A percentile compares a stretch with the other conserved stretches of the same genome.
These are phyloP conservation scores for Nemurella pictetii DNA, from an alignment of 2,888 invertebrate species.

Conservation along the genomic window DNA sequence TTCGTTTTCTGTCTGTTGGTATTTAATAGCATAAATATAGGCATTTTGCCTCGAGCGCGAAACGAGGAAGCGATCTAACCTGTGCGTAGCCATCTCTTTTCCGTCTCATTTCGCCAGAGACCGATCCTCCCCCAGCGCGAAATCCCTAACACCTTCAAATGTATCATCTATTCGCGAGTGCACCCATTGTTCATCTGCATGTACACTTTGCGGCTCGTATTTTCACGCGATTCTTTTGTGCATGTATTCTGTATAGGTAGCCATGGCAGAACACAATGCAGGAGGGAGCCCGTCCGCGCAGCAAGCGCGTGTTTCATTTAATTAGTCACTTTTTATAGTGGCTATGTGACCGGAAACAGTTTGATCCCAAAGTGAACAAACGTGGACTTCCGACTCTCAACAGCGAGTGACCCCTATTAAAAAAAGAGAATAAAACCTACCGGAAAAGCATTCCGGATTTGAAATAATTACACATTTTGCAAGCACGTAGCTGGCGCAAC, in stretches of 20 bases:
- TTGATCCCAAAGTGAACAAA: not conserved
- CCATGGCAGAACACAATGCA: not conserved
- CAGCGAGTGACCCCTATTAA: not conserved
- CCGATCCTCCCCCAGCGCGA: not conserved
- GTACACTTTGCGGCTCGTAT: not conserved
- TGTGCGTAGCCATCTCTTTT: conserved; percentile 1
- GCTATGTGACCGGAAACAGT: conserved; percentile 11
- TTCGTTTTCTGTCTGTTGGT: not conserved
- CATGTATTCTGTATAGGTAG: not conserved
- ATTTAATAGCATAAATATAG: not conserved
- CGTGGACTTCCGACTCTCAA: not conserved
- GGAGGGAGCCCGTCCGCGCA: not conserved
- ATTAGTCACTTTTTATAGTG: conserved; percentile 9
- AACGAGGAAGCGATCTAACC: not conserved
- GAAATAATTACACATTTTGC: not conserved
- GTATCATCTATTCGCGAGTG: not conserved
- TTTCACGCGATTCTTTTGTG: not conserved
- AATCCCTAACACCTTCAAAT: not conserved
- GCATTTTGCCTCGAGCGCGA: not conserved
- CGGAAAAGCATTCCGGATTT: not conserved
- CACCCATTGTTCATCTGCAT: not conserved
- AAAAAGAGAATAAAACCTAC: not conserved
- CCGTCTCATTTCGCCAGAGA: conserved; percentile 11
- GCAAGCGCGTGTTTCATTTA: not conserved
- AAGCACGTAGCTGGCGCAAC: not conserved